Base-by-base conservation (phyloP, 2,888 invertebrate genomes). In the Trisateles emortualis region DNA sequence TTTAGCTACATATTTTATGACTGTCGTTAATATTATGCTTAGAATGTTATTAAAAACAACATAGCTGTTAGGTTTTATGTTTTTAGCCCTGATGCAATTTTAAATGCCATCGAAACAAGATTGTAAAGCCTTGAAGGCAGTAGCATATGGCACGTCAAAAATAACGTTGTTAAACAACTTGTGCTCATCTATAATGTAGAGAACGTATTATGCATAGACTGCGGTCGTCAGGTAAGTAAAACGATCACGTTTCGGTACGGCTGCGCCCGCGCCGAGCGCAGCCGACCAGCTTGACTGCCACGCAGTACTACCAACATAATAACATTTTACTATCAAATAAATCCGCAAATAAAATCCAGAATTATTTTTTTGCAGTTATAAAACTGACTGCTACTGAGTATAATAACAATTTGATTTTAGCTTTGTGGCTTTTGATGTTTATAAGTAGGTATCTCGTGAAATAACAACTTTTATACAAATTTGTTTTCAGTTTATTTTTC, bases 211-310 rank as follows among this genome's bases (percentile, higher is more conserved):
- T 68, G 66, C 64, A 64, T 59, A 59, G 64, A 54, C 56, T 49
- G 48, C 60, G 65, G 51, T 54, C 52, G 63, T 54, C 75, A 79
- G 78, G 79, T 79, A 79, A 76, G 80, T 77, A 79, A 78, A 79
- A 71, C 72, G 78, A 82, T 84, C 84, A 83, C 79, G 81, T 84
- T 84, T 81, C 77, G 67, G 63, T 64, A 69, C 60, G 71, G 66
- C 72, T 72, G 74, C 76, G 77, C 68, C 39, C 49, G 65, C 73
- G 71, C 54, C 54, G 64, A 51, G 38, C 43, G 44, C 39, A 49
- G 16, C 32, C 52, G 52, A 57, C 53, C 59, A 69, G 59, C 58
- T 67, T 70, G 67, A 56, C 49, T 58, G 46, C 40, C 49, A 50
- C 16, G 32, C 70, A 73, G 49, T 64, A 58, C 39, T 70, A 33